phyloP scores from a whole-genome alignment of 53 echinoderm and acorn worm genomes.

The Patiria pectinifera region DNA sequence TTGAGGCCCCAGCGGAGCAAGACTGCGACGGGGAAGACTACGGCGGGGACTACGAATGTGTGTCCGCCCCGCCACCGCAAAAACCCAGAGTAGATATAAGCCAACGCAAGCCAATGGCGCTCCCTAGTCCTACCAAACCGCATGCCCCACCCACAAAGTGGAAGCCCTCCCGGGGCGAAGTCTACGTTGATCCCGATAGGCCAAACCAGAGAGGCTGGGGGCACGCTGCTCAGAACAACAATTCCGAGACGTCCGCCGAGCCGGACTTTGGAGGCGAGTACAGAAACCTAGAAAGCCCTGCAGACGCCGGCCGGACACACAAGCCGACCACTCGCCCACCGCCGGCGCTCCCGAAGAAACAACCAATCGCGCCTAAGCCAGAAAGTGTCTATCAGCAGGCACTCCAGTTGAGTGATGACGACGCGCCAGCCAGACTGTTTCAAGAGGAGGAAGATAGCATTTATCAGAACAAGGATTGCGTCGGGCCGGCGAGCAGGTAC shows the following conservation, averaged over 20 bases:
- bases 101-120: neutral
- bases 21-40: neutral
- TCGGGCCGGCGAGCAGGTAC: neutral
- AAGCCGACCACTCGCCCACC: neutral
- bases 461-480: neutral
- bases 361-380: too few species aligned
- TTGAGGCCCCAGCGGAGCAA: neutral
- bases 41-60: neutral
- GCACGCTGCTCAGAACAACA: neutral
- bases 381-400: slow-evolving; percentile 11
- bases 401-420: neutral
- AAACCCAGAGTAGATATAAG: neutral
- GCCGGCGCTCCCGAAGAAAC: neutral
- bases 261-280: slow-evolving; percentile 11
- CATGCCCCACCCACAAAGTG: neutral
- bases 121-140: neutral
- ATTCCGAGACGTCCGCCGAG: neutral
- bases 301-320: neutral
- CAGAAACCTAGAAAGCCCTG: neutral
- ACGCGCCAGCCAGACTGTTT: neutral
- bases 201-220: neutral
- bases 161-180: neutral
- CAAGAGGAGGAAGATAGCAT: neutral
- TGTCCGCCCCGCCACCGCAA: neutral
- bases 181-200: neutral